These are phyloP conservation scores for Dolichopus griseipennis DNA, from an alignment of 2,888 invertebrate species.

Conservation along the genomic window DNA sequence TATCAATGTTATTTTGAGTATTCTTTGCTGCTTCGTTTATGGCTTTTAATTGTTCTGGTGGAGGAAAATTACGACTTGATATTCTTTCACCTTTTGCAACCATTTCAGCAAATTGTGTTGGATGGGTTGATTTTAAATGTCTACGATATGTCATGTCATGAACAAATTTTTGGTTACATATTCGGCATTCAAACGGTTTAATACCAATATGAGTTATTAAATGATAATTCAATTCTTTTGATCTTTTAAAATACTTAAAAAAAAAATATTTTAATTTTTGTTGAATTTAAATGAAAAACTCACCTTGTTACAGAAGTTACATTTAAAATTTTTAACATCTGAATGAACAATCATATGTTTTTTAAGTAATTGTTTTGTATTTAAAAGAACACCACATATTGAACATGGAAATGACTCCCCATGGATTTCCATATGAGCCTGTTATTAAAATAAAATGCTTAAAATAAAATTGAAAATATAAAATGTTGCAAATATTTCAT, in stretches of 20 bases:
- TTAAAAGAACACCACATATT: conserved; percentile 40
- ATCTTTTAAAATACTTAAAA: conserved; percentile 34
- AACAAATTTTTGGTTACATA: conserved; percentile 40
- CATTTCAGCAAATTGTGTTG: conserved; percentile 38
- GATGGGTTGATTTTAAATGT: conserved; percentile 41
- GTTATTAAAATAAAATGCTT: conserved; percentile 4
- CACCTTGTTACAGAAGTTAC: conserved; percentile 35
- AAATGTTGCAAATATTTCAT: not conserved
- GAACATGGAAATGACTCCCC: conserved; percentile 42
- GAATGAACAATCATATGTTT: conserved; percentile 44
- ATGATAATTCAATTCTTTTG: conserved; percentile 40
- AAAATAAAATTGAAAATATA: not conserved
- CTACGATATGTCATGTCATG: conserved; percentile 42
- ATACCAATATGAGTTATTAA: conserved; percentile 41
- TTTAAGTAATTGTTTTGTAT: conserved; percentile 44
- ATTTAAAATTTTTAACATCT: conserved; percentile 37
- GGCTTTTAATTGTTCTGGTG: not conserved
- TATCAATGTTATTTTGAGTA: not conserved
- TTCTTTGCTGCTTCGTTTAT: not conserved
- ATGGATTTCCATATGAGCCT: conserved; percentile 44
- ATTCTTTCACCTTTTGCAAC: conserved; percentile 28
- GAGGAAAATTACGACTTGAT: not conserved
- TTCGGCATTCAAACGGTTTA: conserved; percentile 40
- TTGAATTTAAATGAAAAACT: not conserved
- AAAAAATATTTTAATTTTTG: not conserved